Conservation (phyloP, 2,113 vertebrate genomes). For the Protomyctophum bolini region DNA sequence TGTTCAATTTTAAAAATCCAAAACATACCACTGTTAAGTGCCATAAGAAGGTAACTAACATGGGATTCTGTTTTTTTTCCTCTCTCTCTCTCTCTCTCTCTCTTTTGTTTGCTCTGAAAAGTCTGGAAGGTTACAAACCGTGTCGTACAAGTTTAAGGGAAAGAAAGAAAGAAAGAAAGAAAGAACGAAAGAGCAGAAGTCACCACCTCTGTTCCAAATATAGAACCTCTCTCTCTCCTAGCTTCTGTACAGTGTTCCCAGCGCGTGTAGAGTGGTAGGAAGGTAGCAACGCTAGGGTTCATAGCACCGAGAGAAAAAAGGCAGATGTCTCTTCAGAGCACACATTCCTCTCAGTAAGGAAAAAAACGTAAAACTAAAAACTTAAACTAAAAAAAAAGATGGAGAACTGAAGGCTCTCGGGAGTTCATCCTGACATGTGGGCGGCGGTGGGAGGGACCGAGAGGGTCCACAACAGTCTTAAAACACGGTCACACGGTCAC, state of each 20-base stretch:
- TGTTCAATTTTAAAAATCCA: conserved; percentile 70
- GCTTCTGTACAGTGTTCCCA: conserved; percentile 63
- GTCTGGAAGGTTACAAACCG: conserved; percentile 69
- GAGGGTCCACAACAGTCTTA: conserved; percentile 57
- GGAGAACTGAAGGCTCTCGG: conserved; percentile 44
- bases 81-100: too few relatives aligned
- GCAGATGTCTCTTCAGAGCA: conserved; percentile 34
- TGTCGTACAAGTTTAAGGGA: conserved; percentile 56
- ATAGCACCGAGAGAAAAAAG: conserved; percentile 54
- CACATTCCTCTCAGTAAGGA: conserved; percentile 58
- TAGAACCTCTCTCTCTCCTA: conserved; percentile 59
- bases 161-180: neutral
- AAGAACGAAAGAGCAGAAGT: conserved; percentile 51
- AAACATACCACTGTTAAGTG: conserved; percentile 61
- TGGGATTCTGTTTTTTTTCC: conserved; percentile 33
- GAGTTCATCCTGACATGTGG: conserved; percentile 19
- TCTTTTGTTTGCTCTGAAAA: conserved; percentile 46
- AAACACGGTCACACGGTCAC: conserved; percentile 64
- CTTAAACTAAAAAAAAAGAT: too few relatives aligned
- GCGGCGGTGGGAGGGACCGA: conserved; percentile 29
- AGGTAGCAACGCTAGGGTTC: conserved; percentile 24
- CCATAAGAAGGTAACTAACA: conserved; percentile 54
- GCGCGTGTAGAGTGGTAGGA: conserved; percentile 40
- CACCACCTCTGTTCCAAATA: conserved; percentile 72
- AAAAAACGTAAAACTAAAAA: conserved; percentile 13